Evolutionary conservation across 2,888 invertebrate genomes (phyloP), one percentile per base, ranked within the genome.

Genomic region (Slavum lentiscoides): DNA sequence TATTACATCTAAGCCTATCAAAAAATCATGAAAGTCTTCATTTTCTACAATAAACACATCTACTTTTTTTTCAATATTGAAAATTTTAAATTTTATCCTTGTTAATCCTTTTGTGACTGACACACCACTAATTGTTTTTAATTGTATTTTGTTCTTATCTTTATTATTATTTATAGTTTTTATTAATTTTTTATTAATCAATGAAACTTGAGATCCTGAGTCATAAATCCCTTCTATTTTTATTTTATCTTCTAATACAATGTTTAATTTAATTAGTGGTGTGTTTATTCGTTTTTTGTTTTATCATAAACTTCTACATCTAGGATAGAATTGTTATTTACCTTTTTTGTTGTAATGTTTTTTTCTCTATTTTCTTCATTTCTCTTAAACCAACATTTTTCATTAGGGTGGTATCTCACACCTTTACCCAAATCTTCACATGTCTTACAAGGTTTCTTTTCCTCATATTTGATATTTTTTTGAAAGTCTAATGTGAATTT

Each of bases 141-240:
- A n/a, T n/a, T n/a, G n/a, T n/a, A n/a, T n/a, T n/a, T n/a, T n/a
- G n/a, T n/a, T n/a, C n/a, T n/a, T n/a, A n/a, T n/a, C 83, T 77
- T 55, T 68, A 67, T 82, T 72, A 69, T 81, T 69, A 55, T 61
- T 70, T 30, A 69, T 74, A 53, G 74, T 76, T 70, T 75, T 70
- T 82, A 83, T 19, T 74, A 82, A 81, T 72, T 74, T 81, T 53
- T 80, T 66, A 75, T 83, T 83, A 66, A 83, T 83, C 43, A 83
- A 49, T 82, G 82, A 83, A 62, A 81, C 70, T 59, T 82, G 73
- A 61, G 83, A 70, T 15, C 82, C 82, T 23, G 83, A 49, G 74
- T 83, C 82, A 75, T 83, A 82, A 19, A 83, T 75, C 68, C 81
- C 83, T 53, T n/a, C 23, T 72, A 72, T 39, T 68, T 83, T 75